phyloP scores from a whole-genome alignment of 2,113 vertebrate species.

The Orthochromis malagaraziensis region DNA sequence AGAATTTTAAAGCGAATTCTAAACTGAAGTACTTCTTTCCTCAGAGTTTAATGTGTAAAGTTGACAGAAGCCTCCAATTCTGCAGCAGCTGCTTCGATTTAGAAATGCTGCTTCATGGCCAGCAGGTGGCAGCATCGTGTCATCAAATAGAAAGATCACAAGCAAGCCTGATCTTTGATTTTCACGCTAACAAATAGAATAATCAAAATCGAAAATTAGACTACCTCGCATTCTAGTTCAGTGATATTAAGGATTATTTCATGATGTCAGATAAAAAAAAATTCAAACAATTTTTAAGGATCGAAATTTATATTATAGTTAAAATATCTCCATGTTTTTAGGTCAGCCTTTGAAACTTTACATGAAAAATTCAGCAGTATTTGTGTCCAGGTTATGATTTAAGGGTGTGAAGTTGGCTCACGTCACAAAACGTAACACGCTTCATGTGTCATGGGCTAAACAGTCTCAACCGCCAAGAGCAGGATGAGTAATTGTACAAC shows the following conservation, averaged over 20 bases:
- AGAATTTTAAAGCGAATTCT: too few relatives aligned
- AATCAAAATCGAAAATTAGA: background rate
- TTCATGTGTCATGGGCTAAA: background rate
- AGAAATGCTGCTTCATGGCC: background rate
- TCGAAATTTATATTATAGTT: background rate
- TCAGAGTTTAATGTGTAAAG: background rate
- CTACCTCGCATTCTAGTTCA: background rate
- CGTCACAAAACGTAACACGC: background rate
- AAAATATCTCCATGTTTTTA: background rate
- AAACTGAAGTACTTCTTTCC: background rate
- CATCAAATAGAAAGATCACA: background rate
- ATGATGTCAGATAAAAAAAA: background rate
- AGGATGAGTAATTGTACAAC: background rate
- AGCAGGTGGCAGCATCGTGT: slow-evolving; percentile 23
- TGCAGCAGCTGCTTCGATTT: background rate
- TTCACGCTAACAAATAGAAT: background rate
- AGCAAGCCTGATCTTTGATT: background rate
- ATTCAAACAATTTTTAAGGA: background rate
- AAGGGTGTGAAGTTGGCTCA: background rate
- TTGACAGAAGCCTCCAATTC: fast-evolving
- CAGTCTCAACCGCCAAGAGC: background rate
- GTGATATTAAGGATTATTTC: background rate
- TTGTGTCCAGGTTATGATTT: background rate
- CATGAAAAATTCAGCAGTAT: background rate
- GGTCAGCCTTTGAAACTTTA: background rate